Conservation (phyloP, 2,113 vertebrate genomes). For the Sinocyclocheilus anophthalmus region DNA sequence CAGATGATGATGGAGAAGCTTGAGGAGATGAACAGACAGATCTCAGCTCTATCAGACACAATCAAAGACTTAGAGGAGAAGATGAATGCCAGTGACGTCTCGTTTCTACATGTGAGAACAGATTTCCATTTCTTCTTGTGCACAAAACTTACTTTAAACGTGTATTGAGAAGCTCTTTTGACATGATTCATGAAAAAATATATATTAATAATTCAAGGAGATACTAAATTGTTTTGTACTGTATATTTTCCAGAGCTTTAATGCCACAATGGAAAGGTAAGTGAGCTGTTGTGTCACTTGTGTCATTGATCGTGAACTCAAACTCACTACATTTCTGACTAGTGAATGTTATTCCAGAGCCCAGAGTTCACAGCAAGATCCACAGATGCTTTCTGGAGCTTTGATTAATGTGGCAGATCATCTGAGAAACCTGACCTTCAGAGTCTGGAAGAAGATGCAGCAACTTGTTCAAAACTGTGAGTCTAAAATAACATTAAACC, state of each 20-base stretch:
- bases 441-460: conserved; percentile 41
- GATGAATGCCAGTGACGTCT: not conserved
- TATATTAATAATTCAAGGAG: too few relatives aligned
- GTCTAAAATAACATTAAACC: not conserved
- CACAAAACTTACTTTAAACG: not conserved
- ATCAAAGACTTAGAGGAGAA: not conserved
- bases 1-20: conserved; percentile 26
- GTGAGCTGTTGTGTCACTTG: not conserved
- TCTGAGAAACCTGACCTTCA: conserved; percentile 33
- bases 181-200: not conserved
- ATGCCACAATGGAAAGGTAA: conserved; percentile 22
- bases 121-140: not conserved
- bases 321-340: not conserved
- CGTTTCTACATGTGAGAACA: not conserved
- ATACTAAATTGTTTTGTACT: not conserved
- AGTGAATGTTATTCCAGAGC: not conserved
- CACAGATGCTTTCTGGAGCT: not conserved
- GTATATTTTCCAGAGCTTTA: conserved; percentile 28
- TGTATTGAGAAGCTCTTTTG: too few relatives aligned
- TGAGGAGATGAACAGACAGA: not conserved
- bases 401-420: conserved; percentile 30
- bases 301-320: not conserved
- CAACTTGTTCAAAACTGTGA: conserved; percentile 29
- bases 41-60: too few relatives aligned
- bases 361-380: not conserved